A percentile compares a stretch with the other conserved stretches of the same genome.
Conservation (phyloP, 1,140 invertebrate species). For the Dinothrombium tinctorium region DNA sequence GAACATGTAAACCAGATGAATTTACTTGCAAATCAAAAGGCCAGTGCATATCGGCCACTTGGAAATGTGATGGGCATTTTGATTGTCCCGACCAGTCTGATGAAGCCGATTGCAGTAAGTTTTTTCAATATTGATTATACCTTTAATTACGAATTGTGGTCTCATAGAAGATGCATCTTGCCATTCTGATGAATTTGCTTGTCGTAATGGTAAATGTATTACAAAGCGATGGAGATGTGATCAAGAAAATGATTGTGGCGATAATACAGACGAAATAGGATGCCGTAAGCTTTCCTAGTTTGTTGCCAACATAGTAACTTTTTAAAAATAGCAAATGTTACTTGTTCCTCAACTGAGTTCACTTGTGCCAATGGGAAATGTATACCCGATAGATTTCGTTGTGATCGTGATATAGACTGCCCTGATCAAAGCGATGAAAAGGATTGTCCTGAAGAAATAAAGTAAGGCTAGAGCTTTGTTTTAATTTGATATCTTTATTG, state of each 20-base stretch:
- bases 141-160: too few relatives aligned
- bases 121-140: too few relatives aligned
- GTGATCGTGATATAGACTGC: conserved; percentile 18
- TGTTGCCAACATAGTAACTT: not conserved
- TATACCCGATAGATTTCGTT: conserved; percentile 17
- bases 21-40: not conserved
- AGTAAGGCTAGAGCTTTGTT: not conserved
- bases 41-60: not conserved
- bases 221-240: conserved; percentile 18
- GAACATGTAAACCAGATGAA: conserved; percentile 45
- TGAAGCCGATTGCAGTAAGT: not conserved
- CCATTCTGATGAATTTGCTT: conserved; percentile 14
- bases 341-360: conserved; percentile 14
- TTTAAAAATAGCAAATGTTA: not conserved
- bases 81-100: not conserved
- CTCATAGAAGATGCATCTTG: conserved; percentile 9
- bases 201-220: conserved; percentile 18
- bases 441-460: not conserved
- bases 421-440: conserved; percentile 15
- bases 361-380: conserved; percentile 18
- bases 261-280: too few relatives aligned
- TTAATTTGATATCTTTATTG: not conserved
- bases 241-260: conserved; percentile 17
- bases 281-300: not conserved
- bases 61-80: not conserved